These are phyloP conservation scores for Cantharis flavilabris DNA, from an alignment of 2,888 invertebrate species.

Conservation along the genomic window DNA sequence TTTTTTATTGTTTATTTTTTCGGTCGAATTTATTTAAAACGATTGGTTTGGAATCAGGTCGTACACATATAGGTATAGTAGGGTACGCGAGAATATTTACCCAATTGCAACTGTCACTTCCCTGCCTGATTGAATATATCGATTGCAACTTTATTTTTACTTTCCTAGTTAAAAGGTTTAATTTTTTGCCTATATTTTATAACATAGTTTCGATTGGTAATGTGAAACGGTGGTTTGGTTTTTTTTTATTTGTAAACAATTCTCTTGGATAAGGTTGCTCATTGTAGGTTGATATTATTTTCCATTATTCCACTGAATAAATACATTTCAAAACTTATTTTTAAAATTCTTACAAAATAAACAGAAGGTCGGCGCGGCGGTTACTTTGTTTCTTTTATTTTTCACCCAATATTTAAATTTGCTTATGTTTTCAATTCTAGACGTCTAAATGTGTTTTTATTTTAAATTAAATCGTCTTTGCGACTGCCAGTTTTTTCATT, in stretches of 20 bases:
- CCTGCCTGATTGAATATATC: background rate
- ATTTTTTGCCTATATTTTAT: background rate
- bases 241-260: background rate
- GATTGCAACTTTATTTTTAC: background rate
- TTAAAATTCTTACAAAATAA: background rate
- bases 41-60: background rate
- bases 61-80: background rate
- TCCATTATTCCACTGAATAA: background rate
- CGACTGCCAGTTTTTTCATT: background rate
- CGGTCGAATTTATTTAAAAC: background rate
- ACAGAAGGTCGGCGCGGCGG: background rate
- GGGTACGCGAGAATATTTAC: background rate
- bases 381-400: background rate
- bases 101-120: background rate
- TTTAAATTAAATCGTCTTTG: background rate
- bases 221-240: background rate
- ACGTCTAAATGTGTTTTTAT: background rate
- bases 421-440: background rate
- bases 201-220: background rate
- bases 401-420: background rate
- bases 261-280: background rate
- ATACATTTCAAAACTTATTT: background rate
- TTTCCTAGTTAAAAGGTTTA: background rate
- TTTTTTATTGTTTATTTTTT: too few species aligned
- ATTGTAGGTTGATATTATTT: background rate